phyloP scores from a whole-genome alignment of 2,797 vertebrate genomes.

The Phataginus tricuspis region DNA sequence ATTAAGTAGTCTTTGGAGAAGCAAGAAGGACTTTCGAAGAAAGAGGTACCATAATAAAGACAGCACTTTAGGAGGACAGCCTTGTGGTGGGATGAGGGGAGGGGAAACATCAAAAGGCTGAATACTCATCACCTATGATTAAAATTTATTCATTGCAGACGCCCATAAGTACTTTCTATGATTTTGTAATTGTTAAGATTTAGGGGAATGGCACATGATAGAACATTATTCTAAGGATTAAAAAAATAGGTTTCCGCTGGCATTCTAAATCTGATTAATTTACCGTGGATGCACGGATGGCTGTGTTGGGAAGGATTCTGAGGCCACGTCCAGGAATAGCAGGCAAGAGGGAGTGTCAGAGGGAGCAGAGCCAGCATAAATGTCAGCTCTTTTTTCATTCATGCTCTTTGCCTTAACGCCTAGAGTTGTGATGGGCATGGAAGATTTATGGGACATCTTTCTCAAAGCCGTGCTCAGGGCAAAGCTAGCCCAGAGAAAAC shows the following conservation, averaged over 20 bases:
- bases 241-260: not conserved
- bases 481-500: not conserved
- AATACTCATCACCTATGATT: not conserved
- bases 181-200: constrained; percentile 27
- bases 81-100: not conserved
- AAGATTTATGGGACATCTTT: constrained; percentile 32
- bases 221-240: not conserved
- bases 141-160: constrained; percentile 19
- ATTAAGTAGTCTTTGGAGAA: not conserved
- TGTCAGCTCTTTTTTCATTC: constrained; percentile 12
- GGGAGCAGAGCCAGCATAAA: not conserved
- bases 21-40: not conserved
- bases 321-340: constrained; percentile 13
- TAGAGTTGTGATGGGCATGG: not conserved
- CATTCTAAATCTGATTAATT: constrained; percentile 27
- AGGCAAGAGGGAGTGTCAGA: not conserved
- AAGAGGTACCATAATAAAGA: not conserved
- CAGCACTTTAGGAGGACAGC: not conserved
- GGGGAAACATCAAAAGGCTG: not conserved
- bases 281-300: not conserved
- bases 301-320: constrained; percentile 31
- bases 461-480: not conserved
- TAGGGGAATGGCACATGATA: not conserved
- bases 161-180: not conserved
- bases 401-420: not conserved